Conservation (phyloP, 2,113 vertebrate genomes). For the Anarrhichthys ocellatus region DNA sequence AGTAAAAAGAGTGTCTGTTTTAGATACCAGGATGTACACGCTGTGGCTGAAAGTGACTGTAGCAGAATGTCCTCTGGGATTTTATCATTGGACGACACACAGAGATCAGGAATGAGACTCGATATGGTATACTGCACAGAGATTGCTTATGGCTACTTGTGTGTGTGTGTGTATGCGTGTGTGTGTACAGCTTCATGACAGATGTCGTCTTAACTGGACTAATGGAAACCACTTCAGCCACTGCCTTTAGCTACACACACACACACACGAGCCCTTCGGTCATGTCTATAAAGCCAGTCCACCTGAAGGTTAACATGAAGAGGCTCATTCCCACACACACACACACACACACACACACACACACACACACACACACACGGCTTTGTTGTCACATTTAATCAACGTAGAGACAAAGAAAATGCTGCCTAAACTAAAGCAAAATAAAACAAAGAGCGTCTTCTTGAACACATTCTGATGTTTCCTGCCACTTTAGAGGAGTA, state of each 20-base stretch:
- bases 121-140: conserved; percentile 34
- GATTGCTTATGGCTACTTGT: conserved; percentile 53
- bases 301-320: conserved; percentile 53
- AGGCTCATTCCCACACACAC: too few species aligned
- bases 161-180: conserved; percentile 12
- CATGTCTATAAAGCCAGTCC: conserved; percentile 28
- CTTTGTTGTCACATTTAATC: conserved; percentile 40
- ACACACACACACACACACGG: conserved; percentile 2
- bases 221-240: conserved; percentile 74
- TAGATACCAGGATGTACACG: conserved; percentile 24
- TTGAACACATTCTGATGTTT: background rate
- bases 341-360: too few species aligned
- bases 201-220: conserved; percentile 77
- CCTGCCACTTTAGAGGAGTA: conserved; percentile 13
- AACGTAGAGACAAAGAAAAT: conserved; percentile 19
- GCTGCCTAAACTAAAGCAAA: conserved; percentile 16
- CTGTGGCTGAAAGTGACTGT: conserved; percentile 35
- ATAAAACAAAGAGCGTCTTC: background rate
- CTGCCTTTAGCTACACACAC: conserved; percentile 44
- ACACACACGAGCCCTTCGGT: conserved; percentile 32
- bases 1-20: conserved; percentile 38
- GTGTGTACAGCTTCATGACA: conserved; percentile 52
- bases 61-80: conserved; percentile 40
- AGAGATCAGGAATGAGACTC: conserved; percentile 45
- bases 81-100: conserved; percentile 45